Evolutionary conservation across 2,113 vertebrate genomes (phyloP).

Genomic region (Clupea harengus): DNA sequence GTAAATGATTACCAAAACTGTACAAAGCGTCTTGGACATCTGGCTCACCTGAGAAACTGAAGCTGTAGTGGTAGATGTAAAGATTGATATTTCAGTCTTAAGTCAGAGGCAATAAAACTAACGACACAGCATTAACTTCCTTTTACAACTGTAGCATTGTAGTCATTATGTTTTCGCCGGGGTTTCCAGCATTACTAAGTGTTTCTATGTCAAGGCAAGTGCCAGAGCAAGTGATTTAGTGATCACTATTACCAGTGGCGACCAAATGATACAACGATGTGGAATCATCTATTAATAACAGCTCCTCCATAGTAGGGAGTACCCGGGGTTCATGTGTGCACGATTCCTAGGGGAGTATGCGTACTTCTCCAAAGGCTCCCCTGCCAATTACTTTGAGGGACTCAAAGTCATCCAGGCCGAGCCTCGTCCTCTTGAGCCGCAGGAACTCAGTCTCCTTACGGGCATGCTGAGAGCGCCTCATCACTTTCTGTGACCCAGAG

Average conservation of each 20-base stretch:
- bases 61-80: background rate
- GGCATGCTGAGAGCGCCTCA: conserved; percentile 90
- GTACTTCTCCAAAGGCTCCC: conserved; percentile 95
- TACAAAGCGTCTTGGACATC: background rate
- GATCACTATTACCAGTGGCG: background rate
- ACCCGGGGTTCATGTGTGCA: background rate
- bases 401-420: conserved; percentile 95
- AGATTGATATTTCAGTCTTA: background rate
- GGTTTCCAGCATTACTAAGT: background rate
- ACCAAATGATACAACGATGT: background rate
- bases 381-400: conserved; percentile 97
- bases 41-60: background rate
- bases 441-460: conserved; percentile 97
- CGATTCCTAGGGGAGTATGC: conserved; percentile 19
- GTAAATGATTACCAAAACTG: background rate
- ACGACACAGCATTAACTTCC: background rate
- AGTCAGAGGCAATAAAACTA: background rate
- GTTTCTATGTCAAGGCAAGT: background rate
- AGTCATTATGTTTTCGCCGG: background rate
- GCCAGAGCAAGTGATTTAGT: background rate
- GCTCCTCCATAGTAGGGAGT: background rate
- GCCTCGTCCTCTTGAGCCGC: conserved; percentile 89
- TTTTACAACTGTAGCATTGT: background rate
- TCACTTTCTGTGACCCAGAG: conserved; percentile 80
- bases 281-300: background rate